Percentiles rank a stretch among this genome's conserved stretches.
Evolutionary conservation across 2,888 invertebrate species (phyloP).

Genomic region (Matsumyia berberina): DNA sequence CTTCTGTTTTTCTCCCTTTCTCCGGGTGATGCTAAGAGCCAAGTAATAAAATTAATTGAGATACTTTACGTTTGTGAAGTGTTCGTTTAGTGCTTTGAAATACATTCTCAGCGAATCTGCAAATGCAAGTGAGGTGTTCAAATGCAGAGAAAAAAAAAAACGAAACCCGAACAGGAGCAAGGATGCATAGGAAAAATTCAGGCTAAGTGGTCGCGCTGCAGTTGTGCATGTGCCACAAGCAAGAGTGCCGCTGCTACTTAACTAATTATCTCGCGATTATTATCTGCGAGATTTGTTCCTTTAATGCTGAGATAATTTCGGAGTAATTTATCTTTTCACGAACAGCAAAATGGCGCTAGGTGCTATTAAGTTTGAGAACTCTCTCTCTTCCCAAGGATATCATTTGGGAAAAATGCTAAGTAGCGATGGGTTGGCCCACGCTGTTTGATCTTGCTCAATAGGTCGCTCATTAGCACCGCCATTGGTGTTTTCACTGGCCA

Average conservation of each 20-base stretch:
- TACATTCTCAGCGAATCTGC: conserved; percentile 59
- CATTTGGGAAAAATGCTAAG: neutral
- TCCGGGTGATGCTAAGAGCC: conserved; percentile 68
- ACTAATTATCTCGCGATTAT: conserved; percentile 46
- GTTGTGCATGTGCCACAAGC: conserved; percentile 52
- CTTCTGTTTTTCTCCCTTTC: conserved; percentile 35
- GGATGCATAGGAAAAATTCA: conserved; percentile 35
- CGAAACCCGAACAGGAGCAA: conserved; percentile 9
- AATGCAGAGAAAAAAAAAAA: conserved; percentile 29
- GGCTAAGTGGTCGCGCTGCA: conserved; percentile 65
- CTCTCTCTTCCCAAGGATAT: neutral
- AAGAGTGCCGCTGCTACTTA: conserved; percentile 40
- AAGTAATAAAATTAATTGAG: conserved; percentile 77
- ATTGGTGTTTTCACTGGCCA: too few relatives aligned
- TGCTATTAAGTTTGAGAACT: neutral
- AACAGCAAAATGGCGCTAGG: neutral
- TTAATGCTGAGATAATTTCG: neutral
- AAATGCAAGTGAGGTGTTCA: conserved; percentile 56
- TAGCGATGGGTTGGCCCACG: too few relatives aligned
- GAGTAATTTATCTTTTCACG: too few relatives aligned
- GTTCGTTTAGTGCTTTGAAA: conserved; percentile 74
- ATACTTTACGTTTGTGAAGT: conserved; percentile 75
- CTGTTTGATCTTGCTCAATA: too few relatives aligned
- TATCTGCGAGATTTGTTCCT: conserved; percentile 3
- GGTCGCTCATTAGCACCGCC: too few relatives aligned